These are phyloP conservation scores for Lagopus leucura DNA, from an alignment of 2,113 vertebrate species.

Conservation along the genomic window DNA sequence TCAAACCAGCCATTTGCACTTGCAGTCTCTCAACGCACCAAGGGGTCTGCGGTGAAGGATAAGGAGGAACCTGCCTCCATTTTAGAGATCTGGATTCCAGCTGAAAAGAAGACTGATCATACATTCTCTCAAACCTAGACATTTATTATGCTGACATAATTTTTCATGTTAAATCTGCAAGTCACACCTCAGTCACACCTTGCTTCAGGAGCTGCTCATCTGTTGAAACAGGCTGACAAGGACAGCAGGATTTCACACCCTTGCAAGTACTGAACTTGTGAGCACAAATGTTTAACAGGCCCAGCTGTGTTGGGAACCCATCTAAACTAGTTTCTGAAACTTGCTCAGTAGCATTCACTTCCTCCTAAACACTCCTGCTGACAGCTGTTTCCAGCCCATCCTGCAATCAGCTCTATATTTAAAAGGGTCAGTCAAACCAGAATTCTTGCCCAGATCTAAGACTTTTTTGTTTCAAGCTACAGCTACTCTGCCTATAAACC, in stretches of 20 bases:
- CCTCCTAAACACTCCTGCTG: not conserved
- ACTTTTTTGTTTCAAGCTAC: not conserved
- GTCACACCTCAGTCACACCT: not conserved
- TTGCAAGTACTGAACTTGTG: not conserved
- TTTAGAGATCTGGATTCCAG: not conserved
- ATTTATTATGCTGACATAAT: accelerated
- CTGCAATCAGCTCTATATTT: constrained; percentile 15
- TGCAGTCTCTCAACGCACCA: not conserved
- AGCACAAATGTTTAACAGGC: not conserved
- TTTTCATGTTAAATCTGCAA: not conserved
- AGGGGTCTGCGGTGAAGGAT: not conserved
- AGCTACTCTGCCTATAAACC: not conserved
- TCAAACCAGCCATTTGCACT: not conserved
- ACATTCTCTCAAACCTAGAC: not conserved
- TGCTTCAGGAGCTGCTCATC: not conserved
- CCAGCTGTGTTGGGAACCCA: constrained; percentile 33
- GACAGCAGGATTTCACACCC: not conserved
- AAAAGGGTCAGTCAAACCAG: not conserved
- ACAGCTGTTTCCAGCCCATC: not conserved
- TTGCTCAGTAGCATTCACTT: constrained; percentile 40
- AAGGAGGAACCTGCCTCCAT: not conserved
- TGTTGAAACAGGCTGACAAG: not conserved
- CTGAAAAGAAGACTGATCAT: not conserved
- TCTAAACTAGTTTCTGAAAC: constrained; percentile 58
- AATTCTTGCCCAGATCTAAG: not conserved